A percentile compares a stretch with the other conserved stretches of the same genome.
These are phyloP conservation scores for Centropus bengalensis DNA, from an alignment of 2,113 vertebrate genomes.

Conservation along the genomic window DNA sequence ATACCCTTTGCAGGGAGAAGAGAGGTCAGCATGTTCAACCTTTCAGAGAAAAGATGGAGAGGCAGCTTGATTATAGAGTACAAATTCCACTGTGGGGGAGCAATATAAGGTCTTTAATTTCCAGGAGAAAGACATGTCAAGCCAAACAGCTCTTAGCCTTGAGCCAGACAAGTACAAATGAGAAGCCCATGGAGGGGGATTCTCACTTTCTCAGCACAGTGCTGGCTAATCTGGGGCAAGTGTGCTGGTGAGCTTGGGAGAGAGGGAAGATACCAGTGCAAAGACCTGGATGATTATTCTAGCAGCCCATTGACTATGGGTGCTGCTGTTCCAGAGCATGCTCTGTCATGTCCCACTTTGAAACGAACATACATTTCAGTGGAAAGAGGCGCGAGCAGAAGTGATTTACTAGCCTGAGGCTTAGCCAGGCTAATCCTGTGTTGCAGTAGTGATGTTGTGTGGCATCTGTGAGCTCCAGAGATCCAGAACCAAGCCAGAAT, in stretches of 20 bases:
- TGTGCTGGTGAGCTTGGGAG: rapidly evolving
- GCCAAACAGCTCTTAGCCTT: neutral
- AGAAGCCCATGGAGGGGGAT: neutral
- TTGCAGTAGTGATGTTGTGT: constrained; percentile 6
- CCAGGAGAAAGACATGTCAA: neutral
- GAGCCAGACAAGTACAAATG: neutral
- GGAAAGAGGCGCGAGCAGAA: rapidly evolving
- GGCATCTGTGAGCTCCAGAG: constrained; percentile 16
- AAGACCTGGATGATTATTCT: neutral
- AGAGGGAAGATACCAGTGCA: neutral
- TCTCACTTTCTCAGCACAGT: neutral
- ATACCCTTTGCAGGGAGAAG: neutral
- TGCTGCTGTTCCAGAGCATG: neutral
- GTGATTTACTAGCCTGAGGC: constrained; percentile 56
- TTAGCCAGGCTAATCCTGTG: neutral
- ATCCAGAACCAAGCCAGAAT: neutral
- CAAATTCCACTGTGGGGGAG: neutral
- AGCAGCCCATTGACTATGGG: no score
- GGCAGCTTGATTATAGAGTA: constrained; percentile 36
- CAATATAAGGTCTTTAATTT: constrained; percentile 24
- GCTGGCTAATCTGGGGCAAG: neutral
- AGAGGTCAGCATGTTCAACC: neutral
- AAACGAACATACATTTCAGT: neutral
- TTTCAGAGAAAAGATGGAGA: neutral
- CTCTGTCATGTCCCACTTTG: neutral